Conservation (phyloP, 2,888 invertebrate species). For the Rhingia campestris region DNA sequence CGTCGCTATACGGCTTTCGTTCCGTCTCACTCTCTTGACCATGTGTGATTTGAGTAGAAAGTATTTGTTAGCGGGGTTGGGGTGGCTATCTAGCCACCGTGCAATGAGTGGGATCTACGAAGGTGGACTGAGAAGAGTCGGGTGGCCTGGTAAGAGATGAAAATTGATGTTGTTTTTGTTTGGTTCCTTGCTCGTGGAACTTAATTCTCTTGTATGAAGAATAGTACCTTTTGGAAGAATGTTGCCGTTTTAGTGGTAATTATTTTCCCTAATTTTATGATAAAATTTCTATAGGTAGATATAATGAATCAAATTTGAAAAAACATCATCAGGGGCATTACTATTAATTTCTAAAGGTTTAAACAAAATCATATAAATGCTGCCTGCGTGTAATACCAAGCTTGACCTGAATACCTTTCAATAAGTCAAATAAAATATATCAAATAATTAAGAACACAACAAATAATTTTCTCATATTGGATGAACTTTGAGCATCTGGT, state of each 20-base stretch:
- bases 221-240: slow-evolving; percentile 1
- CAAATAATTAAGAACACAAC: too few species aligned
- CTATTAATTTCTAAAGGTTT: too few species aligned
- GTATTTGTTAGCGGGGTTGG: neutral
- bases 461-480: too few species aligned
- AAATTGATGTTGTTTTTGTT: slow-evolving; percentile 34
- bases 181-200: slow-evolving; percentile 9
- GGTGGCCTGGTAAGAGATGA: slow-evolving; percentile 2
- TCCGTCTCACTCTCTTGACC: slow-evolving; percentile 57
- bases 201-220: slow-evolving; percentile 9
- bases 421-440: too few species aligned
- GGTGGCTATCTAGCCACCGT: slow-evolving; percentile 19
- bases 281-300: neutral
- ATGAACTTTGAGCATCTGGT: too few species aligned
- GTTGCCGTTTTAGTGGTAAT: slow-evolving; percentile 5
- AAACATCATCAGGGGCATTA: too few species aligned
- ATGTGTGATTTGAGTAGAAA: slow-evolving; percentile 39
- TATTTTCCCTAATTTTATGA: neutral
- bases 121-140: slow-evolving; percentile 7
- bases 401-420: too few species aligned
- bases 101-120: slow-evolving; percentile 32
- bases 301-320: neutral
- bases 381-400: too few species aligned
- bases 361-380: too few species aligned
- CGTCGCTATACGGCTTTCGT: slow-evolving; percentile 21